Evolutionary conservation across 2,113 vertebrate species (phyloP).

Genomic region (Sebastes fasciatus): DNA sequence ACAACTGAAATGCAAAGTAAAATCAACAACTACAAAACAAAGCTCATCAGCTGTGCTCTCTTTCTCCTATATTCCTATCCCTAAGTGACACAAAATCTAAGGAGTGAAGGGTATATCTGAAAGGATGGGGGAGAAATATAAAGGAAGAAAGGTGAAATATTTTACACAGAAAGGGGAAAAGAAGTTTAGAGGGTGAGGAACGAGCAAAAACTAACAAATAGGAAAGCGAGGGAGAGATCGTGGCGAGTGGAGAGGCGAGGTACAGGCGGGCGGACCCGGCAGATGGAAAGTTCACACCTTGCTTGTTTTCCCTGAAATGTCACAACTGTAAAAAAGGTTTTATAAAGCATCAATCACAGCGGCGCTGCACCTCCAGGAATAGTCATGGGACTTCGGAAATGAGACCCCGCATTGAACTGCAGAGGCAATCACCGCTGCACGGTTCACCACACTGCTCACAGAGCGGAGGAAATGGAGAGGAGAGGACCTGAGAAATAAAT

Average conservation of each 20-base stretch:
- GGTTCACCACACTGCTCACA: conserved; percentile 65
- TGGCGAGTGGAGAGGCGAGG: conserved; percentile 28
- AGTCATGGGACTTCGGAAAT: conserved; percentile 73
- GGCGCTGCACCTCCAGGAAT: conserved; percentile 72
- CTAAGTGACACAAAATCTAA: conserved; percentile 41
- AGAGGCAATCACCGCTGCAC: conserved; percentile 76
- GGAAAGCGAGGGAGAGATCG: conserved; percentile 49
- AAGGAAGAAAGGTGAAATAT: conserved; percentile 4
- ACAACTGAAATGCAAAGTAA: background rate
- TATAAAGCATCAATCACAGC: conserved; percentile 79
- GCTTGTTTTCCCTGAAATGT: conserved; percentile 85
- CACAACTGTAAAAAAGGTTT: conserved; percentile 78
- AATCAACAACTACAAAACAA: background rate
- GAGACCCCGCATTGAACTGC: conserved; percentile 76
- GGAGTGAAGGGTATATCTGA: conserved; percentile 31
- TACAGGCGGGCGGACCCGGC: conserved; percentile 52
- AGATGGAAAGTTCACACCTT: conserved; percentile 81
- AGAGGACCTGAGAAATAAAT: conserved; percentile 30
- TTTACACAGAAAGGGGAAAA: background rate
- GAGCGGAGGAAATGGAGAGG: conserved; percentile 35
- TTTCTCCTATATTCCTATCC: background rate
- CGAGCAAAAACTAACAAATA: background rate
- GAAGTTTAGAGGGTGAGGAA: conserved; percentile 18
- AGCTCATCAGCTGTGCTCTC: background rate
- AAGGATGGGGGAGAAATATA: conserved; percentile 45